Percentiles rank a stretch among this genome's conserved stretches.
phyloP scores from a whole-genome alignment of 2,113 vertebrate genomes.

The Salvelinus namaycush region DNA sequence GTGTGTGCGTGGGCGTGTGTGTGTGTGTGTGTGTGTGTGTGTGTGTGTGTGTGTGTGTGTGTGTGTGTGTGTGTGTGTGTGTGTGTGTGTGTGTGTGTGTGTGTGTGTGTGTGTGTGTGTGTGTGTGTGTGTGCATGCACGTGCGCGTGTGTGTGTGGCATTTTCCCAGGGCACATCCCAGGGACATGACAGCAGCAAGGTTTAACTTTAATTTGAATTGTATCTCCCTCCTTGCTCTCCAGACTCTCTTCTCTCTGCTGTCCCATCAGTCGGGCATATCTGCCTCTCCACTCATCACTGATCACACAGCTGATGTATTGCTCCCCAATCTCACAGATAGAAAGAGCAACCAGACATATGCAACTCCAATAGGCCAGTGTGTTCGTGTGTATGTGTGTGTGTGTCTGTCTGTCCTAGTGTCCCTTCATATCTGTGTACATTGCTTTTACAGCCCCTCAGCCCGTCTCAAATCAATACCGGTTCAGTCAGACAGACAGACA shows the following conservation, averaged over 20 bases:
- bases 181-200: too few relatives aligned
- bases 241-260: neutral
- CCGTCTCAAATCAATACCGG: constrained; percentile 30
- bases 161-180: too few relatives aligned
- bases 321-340: neutral
- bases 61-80: neutral
- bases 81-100: neutral
- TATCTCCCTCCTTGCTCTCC: neutral
- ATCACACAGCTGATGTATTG: constrained; percentile 43
- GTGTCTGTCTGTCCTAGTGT: constrained; percentile 18
- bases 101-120: neutral
- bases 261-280: constrained; percentile 16
- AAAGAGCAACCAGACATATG: neutral
- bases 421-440: constrained; percentile 14
- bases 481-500: too few relatives aligned
- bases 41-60: neutral
- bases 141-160: neutral
- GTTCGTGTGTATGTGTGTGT: too few relatives aligned
- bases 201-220: neutral
- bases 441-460: constrained; percentile 25
- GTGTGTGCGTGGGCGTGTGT: neutral
- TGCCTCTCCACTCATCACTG: constrained; percentile 13
- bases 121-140: neutral
- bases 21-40: neutral
- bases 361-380: neutral